Evolutionary conservation across 2,888 invertebrate species (phyloP).

Genomic region (Chrysomela aeneicollis): DNA sequence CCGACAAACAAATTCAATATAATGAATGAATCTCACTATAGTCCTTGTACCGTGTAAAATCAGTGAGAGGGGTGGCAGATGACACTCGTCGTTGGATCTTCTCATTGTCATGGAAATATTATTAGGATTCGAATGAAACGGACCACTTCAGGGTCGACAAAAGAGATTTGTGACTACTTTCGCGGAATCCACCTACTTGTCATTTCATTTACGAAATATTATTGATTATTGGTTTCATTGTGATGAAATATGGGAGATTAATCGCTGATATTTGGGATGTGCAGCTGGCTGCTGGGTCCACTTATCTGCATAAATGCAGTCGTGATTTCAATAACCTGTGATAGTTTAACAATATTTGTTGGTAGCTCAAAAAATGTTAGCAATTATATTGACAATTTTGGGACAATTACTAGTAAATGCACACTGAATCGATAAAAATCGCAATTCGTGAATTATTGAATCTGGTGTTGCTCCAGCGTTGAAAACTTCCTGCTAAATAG

Average conservation of each 20-base stretch:
- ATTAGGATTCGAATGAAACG: slow-evolving; percentile 35
- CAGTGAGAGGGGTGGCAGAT: slow-evolving; percentile 38
- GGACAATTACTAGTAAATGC: no score
- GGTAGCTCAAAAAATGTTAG: no score
- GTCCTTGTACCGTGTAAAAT: slow-evolving; percentile 20
- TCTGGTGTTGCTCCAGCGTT: no score
- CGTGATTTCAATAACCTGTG: no score
- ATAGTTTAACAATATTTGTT: no score
- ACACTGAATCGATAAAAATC: no score
- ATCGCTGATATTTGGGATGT: background rate
- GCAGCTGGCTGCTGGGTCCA: background rate
- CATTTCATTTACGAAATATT: slow-evolving; percentile 14
- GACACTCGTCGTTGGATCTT: slow-evolving; percentile 43
- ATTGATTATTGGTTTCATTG: slow-evolving; percentile 19
- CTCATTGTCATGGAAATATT: slow-evolving; percentile 42
- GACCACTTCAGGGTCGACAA: slow-evolving; percentile 34
- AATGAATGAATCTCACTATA: slow-evolving; percentile 29
- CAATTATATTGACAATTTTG: no score
- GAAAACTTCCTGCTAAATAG: no score
- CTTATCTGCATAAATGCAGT: background rate
- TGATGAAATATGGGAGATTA: slow-evolving; percentile 14
- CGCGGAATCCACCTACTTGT: slow-evolving; percentile 28
- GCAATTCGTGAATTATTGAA: no score
- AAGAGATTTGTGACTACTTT: slow-evolving; percentile 33
- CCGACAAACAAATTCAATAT: slow-evolving; percentile 27